phyloP scores from a whole-genome alignment of 2,888 invertebrate species.

The Cheilosia scutellata region DNA sequence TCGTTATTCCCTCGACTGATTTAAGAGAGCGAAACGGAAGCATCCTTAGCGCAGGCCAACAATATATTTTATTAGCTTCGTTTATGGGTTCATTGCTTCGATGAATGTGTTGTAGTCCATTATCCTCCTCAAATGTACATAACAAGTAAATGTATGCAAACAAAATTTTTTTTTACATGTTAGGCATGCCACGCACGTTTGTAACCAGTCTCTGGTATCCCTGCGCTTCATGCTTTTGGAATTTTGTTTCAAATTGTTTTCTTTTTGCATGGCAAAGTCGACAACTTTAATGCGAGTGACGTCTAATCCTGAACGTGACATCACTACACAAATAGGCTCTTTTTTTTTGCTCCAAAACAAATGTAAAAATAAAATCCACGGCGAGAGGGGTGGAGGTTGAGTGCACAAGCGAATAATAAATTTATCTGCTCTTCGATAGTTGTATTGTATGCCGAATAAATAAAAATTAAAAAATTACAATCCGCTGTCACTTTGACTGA shows the following conservation, averaged over 20 bases:
- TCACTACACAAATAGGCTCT: constrained; percentile 34
- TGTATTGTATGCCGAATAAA: constrained; percentile 9
- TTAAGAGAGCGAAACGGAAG: constrained; percentile 33
- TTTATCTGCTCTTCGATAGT: constrained; percentile 41
- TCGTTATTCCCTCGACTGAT: constrained; percentile 53
- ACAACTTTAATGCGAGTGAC: constrained; percentile 61
- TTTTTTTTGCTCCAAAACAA: constrained; percentile 20
- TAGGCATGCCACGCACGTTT: constrained; percentile 61
- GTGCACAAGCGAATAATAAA: constrained; percentile 33
- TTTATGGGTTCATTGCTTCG: constrained; percentile 75
- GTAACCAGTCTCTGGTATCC: constrained; percentile 7
- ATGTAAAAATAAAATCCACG: not conserved
- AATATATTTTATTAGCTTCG: constrained; percentile 73
- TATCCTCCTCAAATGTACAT: constrained; percentile 58
- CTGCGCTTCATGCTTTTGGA: not conserved
- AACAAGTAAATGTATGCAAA: constrained; percentile 49
- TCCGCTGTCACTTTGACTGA: constrained; percentile 30
- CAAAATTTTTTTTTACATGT: constrained; percentile 17
- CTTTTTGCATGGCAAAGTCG: constrained; percentile 40
- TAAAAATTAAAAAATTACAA: constrained; percentile 1
- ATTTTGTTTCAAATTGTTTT: not conserved
- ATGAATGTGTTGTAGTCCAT: constrained; percentile 69
- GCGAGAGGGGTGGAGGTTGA: not conserved
- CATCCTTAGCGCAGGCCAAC: constrained; percentile 50
- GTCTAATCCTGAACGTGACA: constrained; percentile 68